These are phyloP conservation scores for Vanessa tameamea DNA, from an alignment of 1,140 invertebrate genomes.

Conservation along the genomic window DNA sequence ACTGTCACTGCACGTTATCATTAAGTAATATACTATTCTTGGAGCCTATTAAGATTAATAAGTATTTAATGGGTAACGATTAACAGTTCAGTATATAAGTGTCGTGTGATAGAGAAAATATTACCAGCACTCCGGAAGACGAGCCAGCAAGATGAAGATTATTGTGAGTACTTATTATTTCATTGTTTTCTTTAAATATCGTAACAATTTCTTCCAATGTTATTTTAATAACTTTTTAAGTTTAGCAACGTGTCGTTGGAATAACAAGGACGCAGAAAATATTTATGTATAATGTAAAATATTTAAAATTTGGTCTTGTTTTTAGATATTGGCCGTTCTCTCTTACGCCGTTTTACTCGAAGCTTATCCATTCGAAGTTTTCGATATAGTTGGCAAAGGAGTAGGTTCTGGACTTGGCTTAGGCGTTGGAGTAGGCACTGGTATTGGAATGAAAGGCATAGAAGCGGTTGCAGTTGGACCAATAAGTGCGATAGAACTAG, in stretches of 20 bases:
- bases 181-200: background rate
- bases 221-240: background rate
- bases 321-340: slow-evolving; percentile 29
- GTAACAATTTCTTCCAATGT: background rate
- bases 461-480: background rate
- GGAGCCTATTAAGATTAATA: slow-evolving; percentile 15
- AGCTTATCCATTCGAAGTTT: slow-evolving; percentile 10
- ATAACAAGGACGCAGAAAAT: background rate
- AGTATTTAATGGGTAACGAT: slow-evolving; percentile 14
- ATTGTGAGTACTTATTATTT: slow-evolving; percentile 28
- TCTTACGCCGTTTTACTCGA: slow-evolving; percentile 14
- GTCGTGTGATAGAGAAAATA: background rate
- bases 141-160: slow-evolving; percentile 31
- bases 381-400: background rate
- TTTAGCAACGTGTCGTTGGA: background rate
- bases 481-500: background rate
- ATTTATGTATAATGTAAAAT: background rate
- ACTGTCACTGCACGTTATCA: background rate
- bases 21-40: slow-evolving; percentile 9
- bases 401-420: background rate
- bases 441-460: background rate
- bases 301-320: slow-evolving; percentile 6
- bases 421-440: background rate
- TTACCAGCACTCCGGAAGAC: background rate
- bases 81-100: slow-evolving; percentile 25